Conservation (phyloP, 2,797 vertebrate species). For the Spinus olivaceus region DNA sequence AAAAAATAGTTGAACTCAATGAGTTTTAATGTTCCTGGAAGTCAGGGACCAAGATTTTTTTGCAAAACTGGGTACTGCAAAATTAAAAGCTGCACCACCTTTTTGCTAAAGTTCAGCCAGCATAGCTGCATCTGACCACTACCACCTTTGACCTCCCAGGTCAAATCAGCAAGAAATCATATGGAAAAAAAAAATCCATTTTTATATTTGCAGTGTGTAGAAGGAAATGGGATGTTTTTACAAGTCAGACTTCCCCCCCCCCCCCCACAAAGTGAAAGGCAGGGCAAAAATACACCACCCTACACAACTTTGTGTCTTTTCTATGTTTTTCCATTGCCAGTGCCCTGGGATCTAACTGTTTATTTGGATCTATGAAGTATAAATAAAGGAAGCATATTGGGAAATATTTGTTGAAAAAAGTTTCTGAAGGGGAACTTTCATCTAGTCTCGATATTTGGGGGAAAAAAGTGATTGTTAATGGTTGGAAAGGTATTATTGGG, state of each 20-base stretch:
- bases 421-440: neutral
- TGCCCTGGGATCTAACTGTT: neutral
- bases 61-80: neutral
- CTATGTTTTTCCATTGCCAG: neutral
- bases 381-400: neutral
- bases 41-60: neutral
- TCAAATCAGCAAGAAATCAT: neutral
- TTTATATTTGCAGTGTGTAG: neutral
- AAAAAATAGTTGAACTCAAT: slow-evolving; percentile 35
- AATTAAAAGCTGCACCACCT: neutral
- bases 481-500: neutral
- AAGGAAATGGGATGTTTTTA: neutral
- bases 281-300: neutral
- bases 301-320: neutral
- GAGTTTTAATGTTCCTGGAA: slow-evolving; percentile 41
- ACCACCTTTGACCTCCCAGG: neutral
- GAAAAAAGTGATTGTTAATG: neutral
- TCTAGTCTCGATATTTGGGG: neutral
- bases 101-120: neutral
- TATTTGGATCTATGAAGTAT: neutral
- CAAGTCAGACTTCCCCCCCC: neutral
- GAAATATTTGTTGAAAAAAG: neutral
- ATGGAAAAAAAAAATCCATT: neutral
- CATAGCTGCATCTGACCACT: neutral
- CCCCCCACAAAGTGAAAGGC: neutral